Conservation (phyloP, 2,797 vertebrate species). For the Typhlichthys subterraneus region DNA sequence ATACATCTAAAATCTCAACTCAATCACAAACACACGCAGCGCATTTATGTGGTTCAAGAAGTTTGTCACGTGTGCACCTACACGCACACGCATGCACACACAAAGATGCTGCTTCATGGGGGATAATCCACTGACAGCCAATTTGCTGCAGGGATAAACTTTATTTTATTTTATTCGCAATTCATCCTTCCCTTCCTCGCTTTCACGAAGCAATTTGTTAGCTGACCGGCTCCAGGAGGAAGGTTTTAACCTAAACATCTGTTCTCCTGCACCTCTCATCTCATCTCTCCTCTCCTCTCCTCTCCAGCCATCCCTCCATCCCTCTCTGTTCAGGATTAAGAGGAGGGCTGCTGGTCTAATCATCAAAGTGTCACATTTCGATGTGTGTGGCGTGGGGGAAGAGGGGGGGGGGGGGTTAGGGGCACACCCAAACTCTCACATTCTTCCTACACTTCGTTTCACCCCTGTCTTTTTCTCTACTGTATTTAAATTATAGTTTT, state of each 20-base stretch:
- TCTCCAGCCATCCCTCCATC: neutral
- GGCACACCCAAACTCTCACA: slow-evolving; percentile 50
- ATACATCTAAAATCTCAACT: slow-evolving; percentile 3
- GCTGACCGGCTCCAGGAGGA: slow-evolving; percentile 55
- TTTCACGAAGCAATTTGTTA: slow-evolving; percentile 80
- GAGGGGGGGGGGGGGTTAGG: slow-evolving; percentile 35
- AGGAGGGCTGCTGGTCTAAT: slow-evolving; percentile 46
- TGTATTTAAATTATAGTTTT: neutral
- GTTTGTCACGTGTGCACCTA: slow-evolving; percentile 33
- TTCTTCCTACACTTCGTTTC: slow-evolving; percentile 15
- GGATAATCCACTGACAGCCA: slow-evolving; percentile 84
- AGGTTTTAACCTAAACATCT: slow-evolving; percentile 62
- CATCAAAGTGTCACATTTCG: slow-evolving; percentile 76
- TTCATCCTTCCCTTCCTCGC: slow-evolving; percentile 69
- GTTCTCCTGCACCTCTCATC: slow-evolving; percentile 63
- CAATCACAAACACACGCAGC: slow-evolving; percentile 1
- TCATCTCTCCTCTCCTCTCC: slow-evolving; percentile 5
- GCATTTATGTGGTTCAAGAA: slow-evolving; percentile 47
- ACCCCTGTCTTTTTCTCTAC: slow-evolving; percentile 7
- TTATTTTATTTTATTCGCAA: slow-evolving; percentile 68
- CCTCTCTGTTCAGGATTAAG: slow-evolving; percentile 62
- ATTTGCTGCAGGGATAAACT: slow-evolving; percentile 77
- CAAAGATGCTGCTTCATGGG: slow-evolving; percentile 80
- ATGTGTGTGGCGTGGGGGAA: slow-evolving; percentile 48
- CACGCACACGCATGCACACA: slow-evolving; percentile 12